Evolutionary conservation across 1,140 invertebrate species (phyloP).

Genomic region (Acarapis woodi): DNA sequence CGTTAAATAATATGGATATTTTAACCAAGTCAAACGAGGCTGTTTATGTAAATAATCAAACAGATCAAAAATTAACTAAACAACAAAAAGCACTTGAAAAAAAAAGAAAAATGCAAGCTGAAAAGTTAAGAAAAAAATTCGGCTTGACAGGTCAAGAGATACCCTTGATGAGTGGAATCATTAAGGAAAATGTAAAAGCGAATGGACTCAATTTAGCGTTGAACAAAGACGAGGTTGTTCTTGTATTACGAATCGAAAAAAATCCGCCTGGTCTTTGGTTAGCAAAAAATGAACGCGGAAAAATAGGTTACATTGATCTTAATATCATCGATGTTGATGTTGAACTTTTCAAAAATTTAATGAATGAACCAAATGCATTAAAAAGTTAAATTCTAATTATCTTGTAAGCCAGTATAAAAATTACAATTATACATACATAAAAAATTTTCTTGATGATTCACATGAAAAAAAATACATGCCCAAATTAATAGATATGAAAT

Average conservation of each 20-base stretch:
- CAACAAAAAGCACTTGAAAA: too few relatives aligned
- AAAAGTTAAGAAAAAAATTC: constrained; percentile 7
- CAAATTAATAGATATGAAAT: too few relatives aligned
- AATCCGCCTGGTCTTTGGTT: constrained; percentile 13
- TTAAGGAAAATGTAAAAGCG: constrained; percentile 11
- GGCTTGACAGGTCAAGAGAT: constrained; percentile 12
- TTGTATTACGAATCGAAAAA: constrained; percentile 13
- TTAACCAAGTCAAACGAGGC: too few relatives aligned
- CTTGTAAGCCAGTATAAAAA: too few relatives aligned
- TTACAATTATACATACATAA: too few relatives aligned
- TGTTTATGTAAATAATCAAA: too few relatives aligned
- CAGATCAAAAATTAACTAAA: too few relatives aligned
- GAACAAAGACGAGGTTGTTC: constrained; percentile 10
- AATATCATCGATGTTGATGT: constrained; percentile 12
- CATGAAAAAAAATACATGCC: too few relatives aligned
- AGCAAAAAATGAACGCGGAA: constrained; percentile 13
- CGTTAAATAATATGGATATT: too few relatives aligned
- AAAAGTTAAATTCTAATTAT: too few relatives aligned
- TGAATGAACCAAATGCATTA: constrained; percentile 2
- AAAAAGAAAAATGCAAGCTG: constrained; percentile 2
- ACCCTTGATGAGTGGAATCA: constrained; percentile 11
- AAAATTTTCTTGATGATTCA: too few relatives aligned
- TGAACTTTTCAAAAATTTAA: constrained; percentile 13
- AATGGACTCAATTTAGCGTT: constrained; percentile 8
- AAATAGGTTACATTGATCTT: constrained; percentile 14